phyloP scores from a whole-genome alignment of 2,797 vertebrate genomes.

The Sarcoramphus papa region DNA sequence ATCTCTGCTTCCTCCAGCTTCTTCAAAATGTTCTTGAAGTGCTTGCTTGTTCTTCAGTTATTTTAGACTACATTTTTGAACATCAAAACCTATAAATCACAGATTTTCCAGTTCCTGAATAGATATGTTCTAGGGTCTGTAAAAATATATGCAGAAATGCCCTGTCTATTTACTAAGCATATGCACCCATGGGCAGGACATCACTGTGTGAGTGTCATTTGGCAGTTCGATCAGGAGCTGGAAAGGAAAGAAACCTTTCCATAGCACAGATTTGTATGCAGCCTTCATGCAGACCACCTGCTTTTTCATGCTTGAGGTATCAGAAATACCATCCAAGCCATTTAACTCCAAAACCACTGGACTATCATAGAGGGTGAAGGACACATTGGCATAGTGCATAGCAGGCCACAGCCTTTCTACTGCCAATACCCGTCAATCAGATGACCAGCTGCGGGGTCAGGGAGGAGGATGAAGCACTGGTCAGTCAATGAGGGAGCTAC shows the following conservation, averaged over 20 bases:
- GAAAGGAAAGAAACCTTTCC: not conserved
- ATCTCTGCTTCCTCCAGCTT: not conserved
- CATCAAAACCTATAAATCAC: not conserved
- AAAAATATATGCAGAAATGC: not conserved
- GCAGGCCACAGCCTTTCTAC: not conserved
- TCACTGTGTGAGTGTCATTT: not conserved
- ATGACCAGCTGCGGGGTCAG: not conserved
- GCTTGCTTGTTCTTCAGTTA: not conserved
- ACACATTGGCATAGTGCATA: not conserved
- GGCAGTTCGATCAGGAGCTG: not conserved
- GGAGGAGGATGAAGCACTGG: not conserved
- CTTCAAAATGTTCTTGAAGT: not conserved
- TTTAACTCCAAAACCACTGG: not conserved
- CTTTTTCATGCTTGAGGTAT: not conserved
- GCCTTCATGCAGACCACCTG: not conserved
- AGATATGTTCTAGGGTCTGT: not conserved
- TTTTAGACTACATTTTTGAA: not conserved
- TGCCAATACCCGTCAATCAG: not conserved
- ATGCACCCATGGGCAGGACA: not conserved
- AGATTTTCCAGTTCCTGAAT: not conserved
- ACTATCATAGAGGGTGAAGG: fast-evolving
- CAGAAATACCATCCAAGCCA: not conserved
- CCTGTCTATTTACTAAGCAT: not conserved
- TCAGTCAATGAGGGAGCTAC: not conserved
- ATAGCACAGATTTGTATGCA: not conserved